Percentiles rank a stretch among this genome's conserved stretches.
Evolutionary conservation across 2,888 invertebrate genomes (phyloP).

Genomic region (Agonopterix subpropinquella): DNA sequence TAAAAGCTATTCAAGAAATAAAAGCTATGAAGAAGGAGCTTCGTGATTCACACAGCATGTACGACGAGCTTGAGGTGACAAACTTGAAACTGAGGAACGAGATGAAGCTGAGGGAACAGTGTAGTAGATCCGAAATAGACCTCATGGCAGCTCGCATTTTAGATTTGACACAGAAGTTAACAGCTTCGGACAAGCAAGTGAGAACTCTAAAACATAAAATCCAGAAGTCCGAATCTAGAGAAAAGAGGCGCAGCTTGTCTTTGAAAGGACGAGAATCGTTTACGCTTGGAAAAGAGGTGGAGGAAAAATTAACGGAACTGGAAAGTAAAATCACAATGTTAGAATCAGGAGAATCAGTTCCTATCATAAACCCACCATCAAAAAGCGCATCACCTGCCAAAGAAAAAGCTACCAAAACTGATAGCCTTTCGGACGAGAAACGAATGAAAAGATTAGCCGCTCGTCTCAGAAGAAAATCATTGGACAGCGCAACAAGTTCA

Average conservation of each 20-base stretch:
- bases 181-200: slow-evolving; percentile 87
- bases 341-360: slow-evolving; percentile 69
- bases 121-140: slow-evolving; percentile 82
- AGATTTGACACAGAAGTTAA: slow-evolving; percentile 88
- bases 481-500: slow-evolving; percentile 85
- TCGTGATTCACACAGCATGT: slow-evolving; percentile 85
- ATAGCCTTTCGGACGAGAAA: slow-evolving; percentile 64
- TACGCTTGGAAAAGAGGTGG: slow-evolving; percentile 87
- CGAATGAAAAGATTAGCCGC: slow-evolving; percentile 71
- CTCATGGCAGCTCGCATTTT: slow-evolving; percentile 89
- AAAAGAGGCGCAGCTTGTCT: slow-evolving; percentile 87
- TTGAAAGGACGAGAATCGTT: slow-evolving; percentile 89
- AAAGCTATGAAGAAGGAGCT: slow-evolving; percentile 88
- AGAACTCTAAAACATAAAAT: slow-evolving; percentile 86
- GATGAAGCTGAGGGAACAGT: slow-evolving; percentile 78
- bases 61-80: slow-evolving; percentile 87
- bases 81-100: slow-evolving; percentile 85
- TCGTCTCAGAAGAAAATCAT: slow-evolving; percentile 81
- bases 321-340: slow-evolving; percentile 85
- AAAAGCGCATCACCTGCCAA: slow-evolving; percentile 73
- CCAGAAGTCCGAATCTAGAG: slow-evolving; percentile 84
- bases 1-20: slow-evolving; percentile 89
- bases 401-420: slow-evolving; percentile 70
- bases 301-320: slow-evolving; percentile 87
- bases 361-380: slow-evolving; percentile 62